Percentiles rank a stretch among this genome's conserved stretches.
Conservation (phyloP, 2,797 vertebrate genomes). For the Echeneis naucrates region DNA sequence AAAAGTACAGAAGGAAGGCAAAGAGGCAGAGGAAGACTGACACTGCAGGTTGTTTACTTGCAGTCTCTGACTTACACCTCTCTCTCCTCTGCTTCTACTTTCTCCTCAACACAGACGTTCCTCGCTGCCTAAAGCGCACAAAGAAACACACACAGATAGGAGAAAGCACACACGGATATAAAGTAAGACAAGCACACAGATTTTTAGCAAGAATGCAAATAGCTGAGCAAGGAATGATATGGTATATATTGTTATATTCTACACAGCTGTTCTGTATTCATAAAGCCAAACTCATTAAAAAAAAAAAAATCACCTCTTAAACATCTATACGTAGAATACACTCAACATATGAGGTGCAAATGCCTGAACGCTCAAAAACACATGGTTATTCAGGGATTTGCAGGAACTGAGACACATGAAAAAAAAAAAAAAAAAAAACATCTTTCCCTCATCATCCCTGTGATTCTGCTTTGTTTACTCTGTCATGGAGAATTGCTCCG, state of each 20-base stretch:
- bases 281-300: slow-evolving; percentile 7
- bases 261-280: slow-evolving; percentile 13
- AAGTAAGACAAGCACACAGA: slow-evolving; percentile 24
- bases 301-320: slow-evolving; percentile 1
- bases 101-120: slow-evolving; percentile 62
- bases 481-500: slow-evolving; percentile 61
- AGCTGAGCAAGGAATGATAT: slow-evolving; percentile 24
- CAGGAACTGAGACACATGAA: slow-evolving; percentile 40
- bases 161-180: slow-evolving; percentile 5
- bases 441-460: slow-evolving; percentile 51
- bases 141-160: slow-evolving; percentile 37
- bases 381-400: slow-evolving; percentile 31
- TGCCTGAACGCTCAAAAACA: slow-evolving; percentile 26
- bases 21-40: slow-evolving; percentile 61
- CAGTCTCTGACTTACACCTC: slow-evolving; percentile 66
- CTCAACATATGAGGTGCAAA: slow-evolving; percentile 27
- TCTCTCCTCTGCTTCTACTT: slow-evolving; percentile 65
- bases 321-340: slow-evolving; percentile 8
- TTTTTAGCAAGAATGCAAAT: slow-evolving; percentile 54
- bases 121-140: slow-evolving; percentile 54
- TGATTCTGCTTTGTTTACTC: slow-evolving; percentile 74
- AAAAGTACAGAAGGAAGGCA: slow-evolving; percentile 55
- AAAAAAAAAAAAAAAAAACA: slow-evolving; percentile 38
- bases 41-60: slow-evolving; percentile 77
- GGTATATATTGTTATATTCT: slow-evolving; percentile 22